Percentiles rank a stretch among this genome's conserved stretches.
These are phyloP conservation scores for Ceratotherium simum DNA, from an alignment of 2,113 vertebrate genomes.

Conservation along the genomic window DNA sequence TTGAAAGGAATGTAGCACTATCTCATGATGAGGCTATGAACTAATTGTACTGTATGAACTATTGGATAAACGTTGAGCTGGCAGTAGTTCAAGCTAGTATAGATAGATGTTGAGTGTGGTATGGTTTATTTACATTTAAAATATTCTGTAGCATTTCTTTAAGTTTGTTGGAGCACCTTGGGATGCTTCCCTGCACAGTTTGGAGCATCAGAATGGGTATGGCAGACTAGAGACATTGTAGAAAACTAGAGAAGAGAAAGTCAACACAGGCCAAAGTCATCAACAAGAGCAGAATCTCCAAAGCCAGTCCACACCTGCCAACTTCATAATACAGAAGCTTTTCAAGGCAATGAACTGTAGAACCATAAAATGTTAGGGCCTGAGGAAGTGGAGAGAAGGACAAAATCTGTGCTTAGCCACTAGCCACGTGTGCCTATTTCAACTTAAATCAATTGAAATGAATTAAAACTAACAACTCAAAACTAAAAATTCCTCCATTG, in stretches of 20 bases:
- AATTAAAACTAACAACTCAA: background rate
- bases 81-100: background rate
- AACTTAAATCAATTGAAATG: background rate
- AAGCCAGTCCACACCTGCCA: background rate
- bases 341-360: background rate
- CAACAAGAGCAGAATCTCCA: background rate
- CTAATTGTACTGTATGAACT: fast-evolving
- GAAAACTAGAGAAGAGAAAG: background rate
- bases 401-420: background rate
- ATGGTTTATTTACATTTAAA: background rate
- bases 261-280: background rate
- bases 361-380: background rate
- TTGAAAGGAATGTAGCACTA: background rate
- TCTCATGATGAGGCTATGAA: background rate
- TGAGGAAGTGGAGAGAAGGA: background rate
- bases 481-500: background rate
- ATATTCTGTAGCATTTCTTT: background rate
- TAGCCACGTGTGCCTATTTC: background rate
- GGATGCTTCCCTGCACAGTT: background rate
- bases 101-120: background rate
- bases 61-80: background rate
- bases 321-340: background rate
- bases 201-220: background rate
- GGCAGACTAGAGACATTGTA: background rate
- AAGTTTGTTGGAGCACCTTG: background rate